phyloP scores from a whole-genome alignment of 1,140 invertebrate species.

The Dryas iulia region DNA sequence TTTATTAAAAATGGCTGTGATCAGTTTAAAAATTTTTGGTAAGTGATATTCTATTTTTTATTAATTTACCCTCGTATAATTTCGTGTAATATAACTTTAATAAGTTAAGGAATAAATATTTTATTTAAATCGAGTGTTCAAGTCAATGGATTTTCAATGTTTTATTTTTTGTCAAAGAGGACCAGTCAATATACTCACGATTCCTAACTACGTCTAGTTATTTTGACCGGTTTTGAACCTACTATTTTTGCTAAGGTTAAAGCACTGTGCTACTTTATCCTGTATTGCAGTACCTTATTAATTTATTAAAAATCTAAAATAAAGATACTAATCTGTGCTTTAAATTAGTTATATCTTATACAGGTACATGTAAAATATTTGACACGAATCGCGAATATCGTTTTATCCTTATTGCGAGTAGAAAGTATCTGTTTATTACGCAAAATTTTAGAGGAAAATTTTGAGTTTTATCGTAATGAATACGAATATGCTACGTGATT shows the following conservation, averaged over 20 bases:
- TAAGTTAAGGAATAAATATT: too few relatives aligned
- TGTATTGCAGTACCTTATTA: neutral
- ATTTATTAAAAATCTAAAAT: too few relatives aligned
- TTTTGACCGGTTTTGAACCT: slow-evolving; percentile 2
- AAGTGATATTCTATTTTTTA: slow-evolving; percentile 36
- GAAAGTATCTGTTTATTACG: neutral
- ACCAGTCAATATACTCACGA: neutral
- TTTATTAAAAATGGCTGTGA: slow-evolving; percentile 50
- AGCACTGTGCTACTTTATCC: neutral
- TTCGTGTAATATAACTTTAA: too few relatives aligned
- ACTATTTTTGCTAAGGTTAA: slow-evolving; percentile 8
- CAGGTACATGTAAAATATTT: neutral
- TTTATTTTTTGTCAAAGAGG: too few relatives aligned
- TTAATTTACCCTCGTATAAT: slow-evolving; percentile 1
- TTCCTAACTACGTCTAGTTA: neutral
- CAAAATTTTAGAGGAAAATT: neutral
- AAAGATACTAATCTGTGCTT: too few relatives aligned
- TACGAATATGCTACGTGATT: neutral
- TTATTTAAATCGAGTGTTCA: too few relatives aligned
- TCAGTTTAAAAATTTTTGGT: slow-evolving; percentile 57
- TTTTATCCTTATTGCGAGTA: neutral
- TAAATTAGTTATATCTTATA: too few relatives aligned
- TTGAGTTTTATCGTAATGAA: neutral
- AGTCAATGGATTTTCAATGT: too few relatives aligned
- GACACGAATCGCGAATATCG: neutral